Evolutionary conservation across 2,797 vertebrate genomes (phyloP).

Genomic region (Merluccius polli): DNA sequence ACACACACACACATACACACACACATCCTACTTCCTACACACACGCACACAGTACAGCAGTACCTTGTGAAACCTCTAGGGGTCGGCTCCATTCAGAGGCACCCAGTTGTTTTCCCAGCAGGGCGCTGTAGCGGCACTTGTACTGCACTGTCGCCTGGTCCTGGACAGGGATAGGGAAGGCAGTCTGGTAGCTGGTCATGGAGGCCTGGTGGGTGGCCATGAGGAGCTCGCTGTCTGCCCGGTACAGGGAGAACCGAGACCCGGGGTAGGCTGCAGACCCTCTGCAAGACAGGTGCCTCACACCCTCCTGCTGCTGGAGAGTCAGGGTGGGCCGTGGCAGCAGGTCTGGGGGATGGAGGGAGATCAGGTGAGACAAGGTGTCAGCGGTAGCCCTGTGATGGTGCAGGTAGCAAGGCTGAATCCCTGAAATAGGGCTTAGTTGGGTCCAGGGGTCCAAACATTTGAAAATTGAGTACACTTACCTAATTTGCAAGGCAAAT

Average conservation of each 20-base stretch:
- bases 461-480: neutral
- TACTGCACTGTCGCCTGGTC: conserved; percentile 44
- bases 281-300: conserved; percentile 59
- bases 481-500: neutral
- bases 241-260: conserved; percentile 63
- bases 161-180: conserved; percentile 56
- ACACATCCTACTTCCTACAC: too few relatives aligned
- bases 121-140: conserved; percentile 66
- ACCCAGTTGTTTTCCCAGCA: conserved; percentile 42
- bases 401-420: neutral
- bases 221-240: conserved; percentile 30
- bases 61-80: conserved; percentile 50
- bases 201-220: conserved; percentile 19
- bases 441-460: neutral
- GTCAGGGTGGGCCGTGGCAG: conserved; percentile 55
- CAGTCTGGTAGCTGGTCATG: conserved; percentile 35
- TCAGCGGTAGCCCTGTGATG: neutral
- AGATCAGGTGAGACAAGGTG: neutral
- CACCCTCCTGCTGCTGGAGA: conserved; percentile 47
- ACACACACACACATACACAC: too few relatives aligned
- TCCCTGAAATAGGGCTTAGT: neutral
- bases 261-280: conserved; percentile 68
- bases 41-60: neutral
- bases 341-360: conserved; percentile 34
- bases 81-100: conserved; percentile 55